A percentile compares a stretch with the other conserved stretches of the same genome.
phyloP scores from a whole-genome alignment of 2,113 vertebrate species.

The Axis porcinus region DNA sequence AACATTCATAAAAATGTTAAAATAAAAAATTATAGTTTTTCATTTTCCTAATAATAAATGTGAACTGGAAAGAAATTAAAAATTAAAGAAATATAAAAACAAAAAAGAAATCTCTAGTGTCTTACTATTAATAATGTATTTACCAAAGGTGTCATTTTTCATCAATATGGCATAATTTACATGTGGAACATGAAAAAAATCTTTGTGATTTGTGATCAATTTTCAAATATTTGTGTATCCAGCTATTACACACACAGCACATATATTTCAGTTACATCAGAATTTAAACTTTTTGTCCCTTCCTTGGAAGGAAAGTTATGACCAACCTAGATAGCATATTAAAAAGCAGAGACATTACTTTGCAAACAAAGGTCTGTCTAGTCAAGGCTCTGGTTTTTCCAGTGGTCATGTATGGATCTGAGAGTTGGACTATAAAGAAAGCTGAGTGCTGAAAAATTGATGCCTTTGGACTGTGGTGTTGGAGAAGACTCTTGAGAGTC shows the following conservation, averaged over 20 bases:
- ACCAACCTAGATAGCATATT: no score
- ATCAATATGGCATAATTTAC: neutral
- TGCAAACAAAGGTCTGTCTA: no score
- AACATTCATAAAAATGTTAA: neutral
- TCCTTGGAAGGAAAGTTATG: no score
- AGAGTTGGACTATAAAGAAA: no score
- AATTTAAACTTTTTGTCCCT: neutral
- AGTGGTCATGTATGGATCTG: no score
- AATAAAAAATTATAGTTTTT: neutral
- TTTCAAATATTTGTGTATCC: neutral
- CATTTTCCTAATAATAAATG: neutral
- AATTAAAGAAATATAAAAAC: neutral
- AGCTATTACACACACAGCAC: neutral
- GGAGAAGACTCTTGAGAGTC: no score
- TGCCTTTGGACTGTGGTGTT: no score
- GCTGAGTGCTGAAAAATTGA: no score
- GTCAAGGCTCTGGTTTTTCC: no score
- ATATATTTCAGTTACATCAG: neutral
- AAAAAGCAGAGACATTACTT: no score
- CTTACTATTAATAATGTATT: neutral
- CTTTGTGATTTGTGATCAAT: neutral
- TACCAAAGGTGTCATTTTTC: neutral
- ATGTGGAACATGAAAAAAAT: neutral
- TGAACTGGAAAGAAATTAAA: neutral
- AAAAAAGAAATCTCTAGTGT: neutral